Base-by-base conservation (phyloP, 2,797 vertebrate species). In the Parambassis ranga region DNA sequence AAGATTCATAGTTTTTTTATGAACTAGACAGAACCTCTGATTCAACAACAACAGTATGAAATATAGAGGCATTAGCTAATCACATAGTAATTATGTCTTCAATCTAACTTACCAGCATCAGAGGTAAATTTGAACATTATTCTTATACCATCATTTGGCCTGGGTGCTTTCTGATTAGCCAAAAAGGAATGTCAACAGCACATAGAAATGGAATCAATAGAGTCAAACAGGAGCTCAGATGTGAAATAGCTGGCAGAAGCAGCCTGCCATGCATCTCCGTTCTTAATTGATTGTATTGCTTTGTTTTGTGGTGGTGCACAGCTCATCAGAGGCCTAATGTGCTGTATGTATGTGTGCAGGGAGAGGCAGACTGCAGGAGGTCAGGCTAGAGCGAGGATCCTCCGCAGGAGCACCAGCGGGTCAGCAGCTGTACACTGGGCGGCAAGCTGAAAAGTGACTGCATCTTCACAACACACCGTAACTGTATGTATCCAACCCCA, bases 281-380 rank as follows among this genome's bases (percentile, higher is more conserved):
- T 75, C 66, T 28, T 82, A 85, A 89, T 79, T 81, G 77, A 87
- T 84, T 63, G 44, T 56, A 67, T 82, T 61, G 56, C 60, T 79
- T 83, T 83, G 68, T 77, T 76, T 85, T 68, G 43, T 51, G 38
- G 53, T 42, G 62, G 32, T 67, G 82, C 79, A 79, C 80, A 75
- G 50, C 46, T 68, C 57, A 47, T 77, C 70, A 68, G 69, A 63
- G 52, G 71, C 56, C 30, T 64, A 70, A 81, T 75, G 38, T 32
- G 33, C 61, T 52, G 39, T 14, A 19, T 65, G 66, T 16, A 50
- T 24, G 9, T 43, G 38, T 65, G 55, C 33, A 62, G 49, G 59
- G 38, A 37, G 26, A 73, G 20, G 44, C 38, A 31, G 53, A 11
- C 52, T 3, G 65, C 19, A 11, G 59, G 77, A 50, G 64, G 59